Evolutionary conservation across 2,113 vertebrate species (phyloP), one percentile per base, ranked within the genome.

Genomic region (Phrynosoma platyrhinos): DNA sequence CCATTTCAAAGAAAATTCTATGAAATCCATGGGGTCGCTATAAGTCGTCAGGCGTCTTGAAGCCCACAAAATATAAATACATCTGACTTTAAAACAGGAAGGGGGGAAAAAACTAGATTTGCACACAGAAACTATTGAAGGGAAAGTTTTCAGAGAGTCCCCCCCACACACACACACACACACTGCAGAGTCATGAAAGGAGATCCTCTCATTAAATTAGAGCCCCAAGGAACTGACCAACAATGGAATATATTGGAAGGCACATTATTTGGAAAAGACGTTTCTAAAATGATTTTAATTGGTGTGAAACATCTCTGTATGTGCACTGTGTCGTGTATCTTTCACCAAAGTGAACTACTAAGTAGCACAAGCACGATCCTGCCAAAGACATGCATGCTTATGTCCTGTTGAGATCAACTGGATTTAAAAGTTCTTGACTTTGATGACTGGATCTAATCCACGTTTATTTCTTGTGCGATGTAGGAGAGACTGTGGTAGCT

Each of bases 211-310:
- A n/a, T 71, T 71, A 71, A 71, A 71, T 30, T 71, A 20, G 21
- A 20, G 21, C 14, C 62, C 5, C 23, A 16, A 66, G 58, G 58
- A 62, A 62, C 58, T 62, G 58, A 7, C 18, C 23, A 66, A 21
- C 64, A 66, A 66, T 66, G 6, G 1, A 5, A 7, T 47, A 47
- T 66, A 66, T 66, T 21, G 5, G 1, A 66, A 66, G 64, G 20
- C 20, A 23, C 58, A 64, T 58, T 76, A 66, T 36, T 72, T 83
- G 40, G 14, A 16, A 71, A 25, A n/a, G 40, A 13, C 5, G 13
- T 83, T 88, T 53, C 76, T 77, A 32, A 6, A 0, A 42, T 82
- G 36, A 25, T 87, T 84, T 92, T 83, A 62, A 25, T 89, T 47
- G 79, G 89, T 87, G 0, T 62, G 53, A 91, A 87, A 68, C 5